Conservation (phyloP, 2,113 vertebrate genomes). For the Hydrochoerus hydrochaeris region DNA sequence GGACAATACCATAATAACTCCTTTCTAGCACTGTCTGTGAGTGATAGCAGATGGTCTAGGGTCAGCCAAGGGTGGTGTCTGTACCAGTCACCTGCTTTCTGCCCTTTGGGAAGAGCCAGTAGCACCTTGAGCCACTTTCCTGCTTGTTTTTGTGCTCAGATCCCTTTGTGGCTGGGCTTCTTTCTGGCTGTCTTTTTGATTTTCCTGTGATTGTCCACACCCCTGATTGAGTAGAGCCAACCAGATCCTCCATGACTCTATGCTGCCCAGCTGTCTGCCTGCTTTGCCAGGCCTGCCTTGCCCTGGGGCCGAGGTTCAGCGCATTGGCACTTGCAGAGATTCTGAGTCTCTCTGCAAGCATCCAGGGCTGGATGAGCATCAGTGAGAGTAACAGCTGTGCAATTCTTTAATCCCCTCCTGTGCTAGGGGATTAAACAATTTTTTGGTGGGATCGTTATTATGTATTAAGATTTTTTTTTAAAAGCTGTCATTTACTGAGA, state of each 20-base stretch:
- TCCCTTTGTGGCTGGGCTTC: neutral
- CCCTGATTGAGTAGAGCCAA: neutral
- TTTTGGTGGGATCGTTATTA: slow-evolving; percentile 73
- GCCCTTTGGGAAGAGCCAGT: neutral
- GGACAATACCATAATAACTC: slow-evolving; percentile 73
- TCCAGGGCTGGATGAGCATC: slow-evolving; percentile 59
- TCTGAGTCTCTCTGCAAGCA: slow-evolving; percentile 52
- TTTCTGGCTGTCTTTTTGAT: neutral
- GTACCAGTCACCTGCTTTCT: neutral
- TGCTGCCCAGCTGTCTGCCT: slow-evolving; percentile 38
- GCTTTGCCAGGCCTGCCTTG: slow-evolving; percentile 46
- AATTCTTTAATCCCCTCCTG: slow-evolving; percentile 70
- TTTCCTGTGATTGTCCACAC: neutral
- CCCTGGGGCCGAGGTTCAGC: slow-evolving; percentile 55
- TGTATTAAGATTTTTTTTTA: slow-evolving; percentile 4
- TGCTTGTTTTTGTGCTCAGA: neutral
- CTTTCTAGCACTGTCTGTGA: neutral
- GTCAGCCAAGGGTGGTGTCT: neutral
- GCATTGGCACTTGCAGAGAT: slow-evolving; percentile 50
- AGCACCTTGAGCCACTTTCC: neutral
- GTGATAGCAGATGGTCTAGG: slow-evolving; percentile 46
- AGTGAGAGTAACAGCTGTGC: slow-evolving; percentile 60
- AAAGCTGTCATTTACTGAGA: neutral
- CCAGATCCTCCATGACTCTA: neutral
- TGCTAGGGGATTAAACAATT: slow-evolving; percentile 72